Evolutionary conservation across 1,140 invertebrate genomes (phyloP), one percentile per base, ranked within the genome.

Genomic region (Sarcophaga bullata): DNA sequence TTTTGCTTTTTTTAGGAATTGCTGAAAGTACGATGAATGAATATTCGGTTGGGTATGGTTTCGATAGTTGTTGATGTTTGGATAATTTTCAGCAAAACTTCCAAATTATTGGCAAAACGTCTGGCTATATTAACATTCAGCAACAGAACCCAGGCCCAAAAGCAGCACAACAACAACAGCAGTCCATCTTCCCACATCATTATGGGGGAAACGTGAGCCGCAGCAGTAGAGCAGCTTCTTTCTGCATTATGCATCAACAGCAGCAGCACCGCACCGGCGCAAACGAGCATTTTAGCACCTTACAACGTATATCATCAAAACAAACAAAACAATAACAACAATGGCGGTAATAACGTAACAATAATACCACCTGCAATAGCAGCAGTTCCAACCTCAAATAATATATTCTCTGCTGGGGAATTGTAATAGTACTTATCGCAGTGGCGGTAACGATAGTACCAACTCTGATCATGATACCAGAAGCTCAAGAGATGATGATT

Each of bases 21-120:
- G 96, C 96, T 0, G 95, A 97, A 86, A 95, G 95, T 52, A 95
- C 96, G 8, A 97, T 97, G 95, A 97, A 97, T 86, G 96, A 97
- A 87, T 91, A 80, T 91, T 97, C 10, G 96, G 96, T 58, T 96
- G 95, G n/a, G 94, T 97, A 97, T 90, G 96, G 96, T 0, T 97
- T 96, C 88, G 95, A 95, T 84, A 94, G 94, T 85, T 91, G 94
- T 19, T 92, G 93, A 89, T 86, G 88, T 9, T 80, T 90, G 91
- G 91, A 85, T 86, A 90, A n/a, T n/a, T 84, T 15, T 82, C 88
- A 84, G 84, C 88, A 19, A 87, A 80, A 89, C 89, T 8, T 88
- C 88, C 15, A 86, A 86, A 11, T 78, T 89, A 54, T 82, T 89
- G 52, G 86, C n/a, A n/a, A 89, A 49, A 87, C 87, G 75, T 87